Percentiles rank a stretch among this genome's conserved stretches.
phyloP scores from a whole-genome alignment of 2,888 invertebrate species.

The Conistra vaccinii region DNA sequence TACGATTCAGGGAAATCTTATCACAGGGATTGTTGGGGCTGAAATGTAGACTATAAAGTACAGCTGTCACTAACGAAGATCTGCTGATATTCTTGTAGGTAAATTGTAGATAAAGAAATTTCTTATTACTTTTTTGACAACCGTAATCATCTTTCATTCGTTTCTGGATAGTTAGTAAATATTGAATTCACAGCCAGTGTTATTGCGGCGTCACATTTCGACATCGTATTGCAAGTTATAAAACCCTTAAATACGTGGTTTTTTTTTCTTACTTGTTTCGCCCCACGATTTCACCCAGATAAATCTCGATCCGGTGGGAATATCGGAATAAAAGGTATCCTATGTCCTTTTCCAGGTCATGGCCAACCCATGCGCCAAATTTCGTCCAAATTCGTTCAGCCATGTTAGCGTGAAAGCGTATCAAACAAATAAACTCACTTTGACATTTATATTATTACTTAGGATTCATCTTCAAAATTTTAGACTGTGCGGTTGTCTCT shows the following conservation, averaged over 20 bases:
- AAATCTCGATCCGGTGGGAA: too few relatives aligned
- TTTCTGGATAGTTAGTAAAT: not conserved
- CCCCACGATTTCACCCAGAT: too few relatives aligned
- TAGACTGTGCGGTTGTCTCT: too few relatives aligned
- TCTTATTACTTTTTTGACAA: slow-evolving; percentile 9
- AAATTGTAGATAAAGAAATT: not conserved
- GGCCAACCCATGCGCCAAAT: too few relatives aligned
- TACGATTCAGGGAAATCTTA: slow-evolving; percentile 24
- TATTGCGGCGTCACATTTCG: not conserved
- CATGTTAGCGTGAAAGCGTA: too few relatives aligned
- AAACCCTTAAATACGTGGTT: not conserved
- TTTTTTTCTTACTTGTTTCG: too few relatives aligned
- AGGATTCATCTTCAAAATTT: too few relatives aligned
- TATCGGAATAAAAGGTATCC: too few relatives aligned
- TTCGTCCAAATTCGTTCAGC: too few relatives aligned
- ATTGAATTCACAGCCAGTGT: not conserved
- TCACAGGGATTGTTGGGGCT: slow-evolving; percentile 7
- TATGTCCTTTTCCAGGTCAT: too few relatives aligned
- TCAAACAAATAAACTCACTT: too few relatives aligned
- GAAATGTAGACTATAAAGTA: slow-evolving; percentile 29
- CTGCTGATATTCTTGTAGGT: not conserved
- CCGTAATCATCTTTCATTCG: not conserved
- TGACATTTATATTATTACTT: too few relatives aligned
- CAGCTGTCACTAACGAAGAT: slow-evolving; percentile 19
- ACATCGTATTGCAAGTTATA: not conserved